phyloP scores from a whole-genome alignment of 2,888 invertebrate genomes.

The Aphelenchoides bicaudatus region DNA sequence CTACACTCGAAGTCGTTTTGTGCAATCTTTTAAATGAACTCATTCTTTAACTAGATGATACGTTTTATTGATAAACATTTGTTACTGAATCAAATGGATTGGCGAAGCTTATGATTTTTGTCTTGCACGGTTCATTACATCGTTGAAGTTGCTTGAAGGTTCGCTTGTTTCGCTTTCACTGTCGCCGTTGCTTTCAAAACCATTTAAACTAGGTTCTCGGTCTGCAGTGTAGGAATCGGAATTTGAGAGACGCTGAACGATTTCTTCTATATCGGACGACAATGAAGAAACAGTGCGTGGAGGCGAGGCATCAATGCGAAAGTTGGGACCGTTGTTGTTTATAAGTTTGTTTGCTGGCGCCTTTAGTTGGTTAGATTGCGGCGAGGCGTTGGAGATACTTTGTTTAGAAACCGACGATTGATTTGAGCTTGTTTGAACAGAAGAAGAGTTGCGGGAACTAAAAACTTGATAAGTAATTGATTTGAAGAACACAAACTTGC shows the following conservation, averaged over 20 bases:
- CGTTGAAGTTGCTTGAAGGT: neutral
- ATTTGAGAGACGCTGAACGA: conserved; percentile 8
- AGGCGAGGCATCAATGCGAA: neutral
- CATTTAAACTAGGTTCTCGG: neutral
- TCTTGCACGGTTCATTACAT: neutral
- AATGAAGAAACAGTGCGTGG: conserved; percentile 4
- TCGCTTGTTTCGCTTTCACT: neutral
- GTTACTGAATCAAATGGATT: too few species aligned
- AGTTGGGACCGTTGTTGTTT: neutral
- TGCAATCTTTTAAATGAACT: too few species aligned
- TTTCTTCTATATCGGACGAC: conserved; percentile 11
- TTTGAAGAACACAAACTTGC: too few species aligned
- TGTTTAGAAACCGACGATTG: neutral
- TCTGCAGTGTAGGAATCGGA: neutral
- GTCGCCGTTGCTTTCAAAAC: neutral
- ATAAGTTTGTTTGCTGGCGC: neutral
- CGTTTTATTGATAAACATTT: too few species aligned
- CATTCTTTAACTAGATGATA: too few species aligned
- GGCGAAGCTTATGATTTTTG: too few species aligned
- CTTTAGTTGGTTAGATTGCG: neutral
- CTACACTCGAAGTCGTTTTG: too few species aligned
- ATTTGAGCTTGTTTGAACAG: neutral
- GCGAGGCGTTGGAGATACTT: neutral
- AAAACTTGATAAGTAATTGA: too few species aligned
- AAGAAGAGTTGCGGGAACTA: neutral